Conservation (phyloP, 2,113 vertebrate species). For the Larimichthys crocea region DNA sequence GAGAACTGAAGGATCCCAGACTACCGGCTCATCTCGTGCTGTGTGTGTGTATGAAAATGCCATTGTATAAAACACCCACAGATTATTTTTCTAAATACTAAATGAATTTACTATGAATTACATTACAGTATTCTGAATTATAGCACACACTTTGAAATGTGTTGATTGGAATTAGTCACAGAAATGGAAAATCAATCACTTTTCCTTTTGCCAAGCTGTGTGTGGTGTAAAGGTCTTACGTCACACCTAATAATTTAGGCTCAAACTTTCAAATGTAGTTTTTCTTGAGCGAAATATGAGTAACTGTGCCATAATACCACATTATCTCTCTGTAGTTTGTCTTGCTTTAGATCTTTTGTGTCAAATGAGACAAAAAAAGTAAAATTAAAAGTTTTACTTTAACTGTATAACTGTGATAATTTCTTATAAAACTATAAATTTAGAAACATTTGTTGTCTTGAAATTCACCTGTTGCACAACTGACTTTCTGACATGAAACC, state of each 20-base stretch:
- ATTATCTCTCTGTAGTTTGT: neutral
- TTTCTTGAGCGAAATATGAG: neutral
- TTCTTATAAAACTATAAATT: neutral
- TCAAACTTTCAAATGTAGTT: neutral
- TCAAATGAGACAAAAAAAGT: neutral
- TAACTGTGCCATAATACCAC: neutral
- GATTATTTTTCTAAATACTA: neutral
- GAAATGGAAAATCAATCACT: conserved; percentile 4
- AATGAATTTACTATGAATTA: neutral
- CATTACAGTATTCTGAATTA: neutral
- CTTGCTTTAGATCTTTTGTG: neutral
- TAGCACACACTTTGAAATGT: neutral
- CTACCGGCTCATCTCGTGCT: conserved; percentile 6
- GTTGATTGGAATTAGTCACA: conserved; percentile 22
- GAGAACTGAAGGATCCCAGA: conserved; percentile 71
- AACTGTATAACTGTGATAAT: neutral
- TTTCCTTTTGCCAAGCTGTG: neutral
- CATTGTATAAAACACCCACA: neutral
- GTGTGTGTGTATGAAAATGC: conserved; percentile 2
- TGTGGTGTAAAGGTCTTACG: neutral
- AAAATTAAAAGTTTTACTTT: neutral
- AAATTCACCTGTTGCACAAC: neutral
- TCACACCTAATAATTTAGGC: neutral
- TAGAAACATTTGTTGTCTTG: neutral
- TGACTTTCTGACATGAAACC: neutral